These are phyloP conservation scores for Limanda limanda DNA, from an alignment of 2,113 vertebrate genomes.

Conservation along the genomic window DNA sequence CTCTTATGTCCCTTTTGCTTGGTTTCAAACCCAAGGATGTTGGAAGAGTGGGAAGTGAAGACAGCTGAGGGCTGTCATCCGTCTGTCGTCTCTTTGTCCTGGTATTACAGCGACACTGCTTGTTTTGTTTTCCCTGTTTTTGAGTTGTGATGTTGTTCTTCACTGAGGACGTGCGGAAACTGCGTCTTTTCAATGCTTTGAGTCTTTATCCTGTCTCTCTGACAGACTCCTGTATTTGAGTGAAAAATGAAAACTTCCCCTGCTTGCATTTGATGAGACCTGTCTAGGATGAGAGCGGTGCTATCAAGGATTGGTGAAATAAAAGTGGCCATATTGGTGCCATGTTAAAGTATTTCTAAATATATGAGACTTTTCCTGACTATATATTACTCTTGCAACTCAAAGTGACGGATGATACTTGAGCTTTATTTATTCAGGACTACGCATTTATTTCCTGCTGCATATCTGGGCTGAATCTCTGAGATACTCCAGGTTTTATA, in stretches of 20 bases:
- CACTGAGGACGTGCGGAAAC: conserved; percentile 14
- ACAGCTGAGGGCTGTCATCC: conserved; percentile 53
- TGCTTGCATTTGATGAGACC: not conserved
- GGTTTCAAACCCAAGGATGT: conserved; percentile 38
- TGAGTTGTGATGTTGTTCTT: conserved; percentile 20
- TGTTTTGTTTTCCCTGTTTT: conserved; percentile 21
- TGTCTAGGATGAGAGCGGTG: not conserved
- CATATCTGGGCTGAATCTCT: not conserved
- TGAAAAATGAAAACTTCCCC: conserved; percentile 7
- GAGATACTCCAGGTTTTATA: not conserved
- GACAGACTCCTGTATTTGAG: conserved; percentile 15
- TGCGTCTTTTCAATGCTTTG: conserved; percentile 11
- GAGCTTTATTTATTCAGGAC: not conserved
- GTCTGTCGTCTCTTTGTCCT: conserved; percentile 36
- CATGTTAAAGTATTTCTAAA: not conserved
- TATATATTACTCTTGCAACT: not conserved
- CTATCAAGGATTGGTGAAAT: not conserved
- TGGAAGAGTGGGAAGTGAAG: conserved; percentile 20
- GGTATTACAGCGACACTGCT: conserved; percentile 13
- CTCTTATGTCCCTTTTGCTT: conserved; percentile 41
- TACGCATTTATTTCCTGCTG: not conserved
- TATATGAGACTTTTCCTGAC: not conserved
- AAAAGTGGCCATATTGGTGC: not conserved
- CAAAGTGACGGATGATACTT: not conserved
- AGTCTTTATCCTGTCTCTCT: conserved; percentile 4